Evolutionary conservation across 1,140 invertebrate genomes (phyloP), one percentile per base, ranked within the genome.

Genomic region (Palaemon carinicauda): DNA sequence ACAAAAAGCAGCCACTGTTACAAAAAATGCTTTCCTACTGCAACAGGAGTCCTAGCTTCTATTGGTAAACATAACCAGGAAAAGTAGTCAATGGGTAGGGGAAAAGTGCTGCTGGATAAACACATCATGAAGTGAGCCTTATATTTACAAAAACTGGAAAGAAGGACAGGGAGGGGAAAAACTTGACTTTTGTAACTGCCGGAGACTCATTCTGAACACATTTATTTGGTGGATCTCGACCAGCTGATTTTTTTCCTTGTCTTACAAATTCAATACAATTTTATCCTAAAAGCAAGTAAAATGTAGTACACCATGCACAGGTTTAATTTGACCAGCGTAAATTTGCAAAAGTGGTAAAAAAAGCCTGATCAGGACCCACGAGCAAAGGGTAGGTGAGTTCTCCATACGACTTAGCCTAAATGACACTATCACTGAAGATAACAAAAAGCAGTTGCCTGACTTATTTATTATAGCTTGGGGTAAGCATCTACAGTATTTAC

Each of bases 401-500:
- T 82, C 80, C 80, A 82, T 71, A 60, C 56, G 60, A 82, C 80
- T 82, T 82, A 82, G 80, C 50, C 80, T 82, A 82, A 51, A 53
- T 41, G 51, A 82, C 56, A 52, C 60, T 82, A 73, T 82, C 51
- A 71, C 31, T 73, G 65, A 41, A 71, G 65, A 82, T 82, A 73
- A 82, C 65, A 82, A 69, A 82, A 73, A 82, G 65, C 60, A 69
- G 41, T 82, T 82, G 65, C 60, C 60, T 33, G 56, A 82, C 60
- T 82, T 82, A 82, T 69, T 69, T 56, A 56, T 52, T 53, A 24
- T 21, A 60, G 56, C n/a, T 60, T 60, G 56, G 54, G 24, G 21
- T 29, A 84, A 84, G 82, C 82, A 84, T 84, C 82, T 84, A 84
- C 74, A 84, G 73, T 84, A 84, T 84, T 56, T 84, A 84, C 82